These are phyloP conservation scores for Polyergus mexicanus DNA, from an alignment of 1,140 invertebrate species.

Conservation along the genomic window DNA sequence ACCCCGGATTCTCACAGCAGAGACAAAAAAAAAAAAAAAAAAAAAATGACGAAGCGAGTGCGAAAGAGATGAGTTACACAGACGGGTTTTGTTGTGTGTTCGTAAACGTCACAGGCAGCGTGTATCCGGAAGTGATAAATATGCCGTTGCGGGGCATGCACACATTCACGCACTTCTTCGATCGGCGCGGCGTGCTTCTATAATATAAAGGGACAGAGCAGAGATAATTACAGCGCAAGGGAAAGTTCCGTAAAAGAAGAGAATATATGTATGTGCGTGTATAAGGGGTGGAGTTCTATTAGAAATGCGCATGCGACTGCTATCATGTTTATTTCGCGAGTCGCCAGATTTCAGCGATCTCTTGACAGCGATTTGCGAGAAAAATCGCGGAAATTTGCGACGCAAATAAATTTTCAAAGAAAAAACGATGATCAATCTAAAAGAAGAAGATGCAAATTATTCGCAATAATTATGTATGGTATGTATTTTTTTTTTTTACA, in stretches of 20 bases:
- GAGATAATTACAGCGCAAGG: conserved; percentile 68
- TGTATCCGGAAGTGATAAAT: conserved; percentile 77
- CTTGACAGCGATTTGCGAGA: conserved; percentile 21
- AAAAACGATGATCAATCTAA: not conserved
- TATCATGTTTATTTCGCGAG: conserved; percentile 38
- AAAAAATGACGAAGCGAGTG: conserved; percentile 1
- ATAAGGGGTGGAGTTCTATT: conserved; percentile 14
- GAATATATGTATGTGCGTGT: conserved; percentile 57
- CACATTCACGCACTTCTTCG: conserved; percentile 20
- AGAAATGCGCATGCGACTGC: conserved; percentile 36
- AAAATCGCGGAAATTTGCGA: conserved; percentile 31
- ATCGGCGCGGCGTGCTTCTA: conserved; percentile 24
- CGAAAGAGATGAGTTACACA: not conserved
- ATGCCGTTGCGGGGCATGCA: conserved; percentile 54
- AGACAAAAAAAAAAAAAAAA: conserved; percentile 9
- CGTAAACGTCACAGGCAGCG: conserved; percentile 65
- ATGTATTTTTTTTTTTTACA: not conserved
- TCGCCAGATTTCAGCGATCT: conserved; percentile 27
- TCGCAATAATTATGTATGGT: not conserved
- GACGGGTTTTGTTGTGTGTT: conserved; percentile 34
- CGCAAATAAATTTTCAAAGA: conserved; percentile 17
- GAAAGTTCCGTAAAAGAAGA: conserved; percentile 45
- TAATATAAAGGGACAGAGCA: conserved; percentile 57
- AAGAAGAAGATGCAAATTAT: not conserved
- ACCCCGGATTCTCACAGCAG: conserved; percentile 30